phyloP scores from a whole-genome alignment of 1,140 invertebrate genomes.

The Zophobas atratus region DNA sequence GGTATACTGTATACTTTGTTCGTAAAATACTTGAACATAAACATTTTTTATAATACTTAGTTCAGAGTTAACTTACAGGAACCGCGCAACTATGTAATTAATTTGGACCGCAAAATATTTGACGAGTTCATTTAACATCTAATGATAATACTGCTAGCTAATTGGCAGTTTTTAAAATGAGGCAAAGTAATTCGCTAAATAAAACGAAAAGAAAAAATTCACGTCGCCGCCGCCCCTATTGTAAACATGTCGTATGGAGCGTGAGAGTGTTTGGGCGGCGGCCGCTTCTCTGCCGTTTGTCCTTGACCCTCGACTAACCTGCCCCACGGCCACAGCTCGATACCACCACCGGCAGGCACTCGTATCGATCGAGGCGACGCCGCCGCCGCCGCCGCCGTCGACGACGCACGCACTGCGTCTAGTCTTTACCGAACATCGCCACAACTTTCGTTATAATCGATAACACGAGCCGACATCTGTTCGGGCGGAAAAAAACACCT shows the following conservation, averaged over 20 bases:
- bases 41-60: too few relatives aligned
- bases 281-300: slow-evolving; percentile 47
- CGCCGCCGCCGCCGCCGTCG: slow-evolving; percentile 9
- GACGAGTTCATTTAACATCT: too few relatives aligned
- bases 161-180: too few relatives aligned
- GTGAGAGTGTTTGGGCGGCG: slow-evolving; percentile 56
- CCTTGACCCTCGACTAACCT: slow-evolving; percentile 62
- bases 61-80: too few relatives aligned
- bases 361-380: slow-evolving; percentile 16
- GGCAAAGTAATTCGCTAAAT: background rate
- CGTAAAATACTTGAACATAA: too few relatives aligned
- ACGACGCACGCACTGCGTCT: slow-evolving; percentile 39
- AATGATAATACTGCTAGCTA: background rate
- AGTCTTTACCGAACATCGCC: slow-evolving; percentile 19
- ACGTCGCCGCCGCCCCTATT: slow-evolving; percentile 21
- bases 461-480: slow-evolving; percentile 5
- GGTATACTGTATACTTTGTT: too few relatives aligned
- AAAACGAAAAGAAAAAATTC: slow-evolving; percentile 5
- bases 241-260: slow-evolving; percentile 1
- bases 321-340: slow-evolving; percentile 59
- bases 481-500: background rate
- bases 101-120: too few relatives aligned
- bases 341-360: slow-evolving; percentile 48
- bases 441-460: slow-evolving; percentile 22
- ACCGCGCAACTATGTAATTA: too few relatives aligned